These are phyloP conservation scores for Lampris megalopsis DNA, from an alignment of 2,113 vertebrate species.

Conservation along the genomic window DNA sequence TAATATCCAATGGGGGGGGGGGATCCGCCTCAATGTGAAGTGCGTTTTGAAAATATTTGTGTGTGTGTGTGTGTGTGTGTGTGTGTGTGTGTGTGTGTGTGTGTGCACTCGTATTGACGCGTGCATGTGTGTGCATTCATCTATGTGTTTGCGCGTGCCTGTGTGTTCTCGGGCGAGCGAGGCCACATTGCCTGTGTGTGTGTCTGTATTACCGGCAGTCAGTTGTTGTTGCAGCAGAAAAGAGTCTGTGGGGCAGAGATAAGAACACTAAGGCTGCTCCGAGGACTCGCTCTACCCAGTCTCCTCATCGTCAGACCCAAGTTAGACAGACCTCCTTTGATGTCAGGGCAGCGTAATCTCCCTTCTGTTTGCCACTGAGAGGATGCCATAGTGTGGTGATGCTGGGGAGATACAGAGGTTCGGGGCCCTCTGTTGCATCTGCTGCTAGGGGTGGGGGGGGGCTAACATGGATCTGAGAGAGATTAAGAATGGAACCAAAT, in stretches of 20 bases:
- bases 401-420: slow-evolving; percentile 57
- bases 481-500: background rate
- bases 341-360: slow-evolving; percentile 74
- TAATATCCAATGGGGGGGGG: slow-evolving; percentile 55
- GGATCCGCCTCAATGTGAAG: slow-evolving; percentile 47
- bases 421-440: slow-evolving; percentile 42
- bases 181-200: slow-evolving; percentile 50
- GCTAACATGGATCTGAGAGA: background rate
- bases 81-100: background rate
- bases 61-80: background rate
- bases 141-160: background rate
- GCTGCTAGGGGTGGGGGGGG: slow-evolving; percentile 33
- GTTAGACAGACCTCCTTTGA: slow-evolving; percentile 80
- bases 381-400: slow-evolving; percentile 65
- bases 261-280: slow-evolving; percentile 71
- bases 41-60: slow-evolving; percentile 11
- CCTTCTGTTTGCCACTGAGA: slow-evolving; percentile 52
- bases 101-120: background rate
- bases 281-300: slow-evolving; percentile 67
- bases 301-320: slow-evolving; percentile 72
- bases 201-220: slow-evolving; percentile 65
- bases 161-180: slow-evolving; percentile 51
- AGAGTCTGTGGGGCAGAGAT: slow-evolving; percentile 79
- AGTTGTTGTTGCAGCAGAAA: slow-evolving; percentile 69
- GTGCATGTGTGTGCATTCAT: background rate